phyloP scores from a whole-genome alignment of 2,888 invertebrate species.

The Ethmia dodecea region DNA sequence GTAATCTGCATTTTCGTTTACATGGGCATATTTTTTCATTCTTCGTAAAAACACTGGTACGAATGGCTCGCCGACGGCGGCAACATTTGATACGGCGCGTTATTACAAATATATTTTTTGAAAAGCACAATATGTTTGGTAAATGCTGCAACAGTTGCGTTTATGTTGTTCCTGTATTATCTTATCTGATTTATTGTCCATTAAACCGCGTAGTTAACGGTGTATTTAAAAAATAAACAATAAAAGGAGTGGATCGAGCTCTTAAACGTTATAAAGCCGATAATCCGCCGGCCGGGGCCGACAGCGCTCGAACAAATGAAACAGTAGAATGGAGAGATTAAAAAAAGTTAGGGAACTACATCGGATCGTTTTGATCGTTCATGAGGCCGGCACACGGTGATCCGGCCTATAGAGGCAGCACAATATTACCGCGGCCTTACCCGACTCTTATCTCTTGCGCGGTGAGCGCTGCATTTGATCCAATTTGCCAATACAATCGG shows the following conservation, averaged over 20 bases:
- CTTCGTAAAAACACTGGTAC: constrained; percentile 46
- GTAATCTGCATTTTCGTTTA: constrained; percentile 66
- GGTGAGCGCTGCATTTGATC: constrained; percentile 75
- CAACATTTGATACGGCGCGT: constrained; percentile 45
- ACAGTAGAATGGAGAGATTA: constrained; percentile 34
- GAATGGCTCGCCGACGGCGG: constrained; percentile 41
- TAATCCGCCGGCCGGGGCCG: constrained; percentile 28
- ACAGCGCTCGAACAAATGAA: constrained; percentile 32
- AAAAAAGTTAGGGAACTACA: constrained; percentile 39
- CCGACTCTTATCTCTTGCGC: constrained; percentile 70
- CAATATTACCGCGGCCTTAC: constrained; percentile 58
- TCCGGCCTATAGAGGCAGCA: constrained; percentile 48
- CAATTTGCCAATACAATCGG: constrained; percentile 78
- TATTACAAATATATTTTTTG: constrained; percentile 45
- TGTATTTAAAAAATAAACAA: constrained; percentile 11
- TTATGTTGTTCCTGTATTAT: constrained; percentile 38
- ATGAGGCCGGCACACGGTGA: constrained; percentile 35
- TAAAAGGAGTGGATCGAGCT: constrained; percentile 12
- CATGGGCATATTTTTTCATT: constrained; percentile 61
- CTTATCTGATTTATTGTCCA: constrained; percentile 31
- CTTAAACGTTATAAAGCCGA: constrained; percentile 23
- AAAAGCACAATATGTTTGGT: constrained; percentile 35
- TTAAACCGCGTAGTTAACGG: constrained; percentile 17
- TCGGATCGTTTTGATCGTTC: constrained; percentile 35
- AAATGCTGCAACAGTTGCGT: constrained; percentile 35